Evolutionary conservation across 2,113 vertebrate genomes (phyloP).

Genomic region (Nibea albiflora): DNA sequence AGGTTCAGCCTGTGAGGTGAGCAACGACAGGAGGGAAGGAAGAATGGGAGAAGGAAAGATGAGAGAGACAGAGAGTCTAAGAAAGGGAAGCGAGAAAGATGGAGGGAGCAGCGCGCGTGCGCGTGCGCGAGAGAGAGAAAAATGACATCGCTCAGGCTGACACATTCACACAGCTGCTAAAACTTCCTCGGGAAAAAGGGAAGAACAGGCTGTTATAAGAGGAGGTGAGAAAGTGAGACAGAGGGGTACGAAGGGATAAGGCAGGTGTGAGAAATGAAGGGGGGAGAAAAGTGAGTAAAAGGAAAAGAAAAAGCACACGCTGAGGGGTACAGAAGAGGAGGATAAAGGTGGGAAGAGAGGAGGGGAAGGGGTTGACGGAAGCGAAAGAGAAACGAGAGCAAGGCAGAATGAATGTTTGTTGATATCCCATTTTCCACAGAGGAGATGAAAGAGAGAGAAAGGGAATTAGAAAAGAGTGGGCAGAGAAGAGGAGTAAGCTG

Average conservation of each 20-base stretch:
- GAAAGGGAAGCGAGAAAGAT: conserved; percentile 30
- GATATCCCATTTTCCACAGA: conserved; percentile 77
- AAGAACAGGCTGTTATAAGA: conserved; percentile 32
- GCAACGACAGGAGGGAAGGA: conserved; percentile 38
- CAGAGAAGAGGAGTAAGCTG: conserved; percentile 67
- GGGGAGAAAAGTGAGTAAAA: conserved; percentile 2
- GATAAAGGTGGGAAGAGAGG: conserved; percentile 39
- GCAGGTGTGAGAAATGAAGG: conserved; percentile 31
- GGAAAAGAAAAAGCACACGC: conserved; percentile 7
- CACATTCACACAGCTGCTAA: conserved; percentile 40
- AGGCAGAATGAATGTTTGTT: conserved; percentile 71
- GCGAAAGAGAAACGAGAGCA: conserved; percentile 52
- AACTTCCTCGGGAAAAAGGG: conserved; percentile 44
- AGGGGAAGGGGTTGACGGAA: conserved; percentile 23
- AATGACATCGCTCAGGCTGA: conserved; percentile 55
- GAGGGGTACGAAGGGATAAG: conserved; percentile 20
- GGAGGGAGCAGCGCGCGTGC: conserved; percentile 28
- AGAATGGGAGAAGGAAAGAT: conserved; percentile 46
- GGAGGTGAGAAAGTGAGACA: conserved; percentile 34
- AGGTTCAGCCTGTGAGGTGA: conserved; percentile 56
- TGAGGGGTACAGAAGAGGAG: conserved; percentile 9
- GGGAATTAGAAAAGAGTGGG: conserved; percentile 74
- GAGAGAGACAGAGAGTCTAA: conserved; percentile 37
- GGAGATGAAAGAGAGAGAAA: conserved; percentile 76
- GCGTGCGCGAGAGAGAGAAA: conserved; percentile 14